These are phyloP conservation scores for Brachionus manjavacas DNA, from an alignment of 1,140 invertebrate species.

Conservation along the genomic window DNA sequence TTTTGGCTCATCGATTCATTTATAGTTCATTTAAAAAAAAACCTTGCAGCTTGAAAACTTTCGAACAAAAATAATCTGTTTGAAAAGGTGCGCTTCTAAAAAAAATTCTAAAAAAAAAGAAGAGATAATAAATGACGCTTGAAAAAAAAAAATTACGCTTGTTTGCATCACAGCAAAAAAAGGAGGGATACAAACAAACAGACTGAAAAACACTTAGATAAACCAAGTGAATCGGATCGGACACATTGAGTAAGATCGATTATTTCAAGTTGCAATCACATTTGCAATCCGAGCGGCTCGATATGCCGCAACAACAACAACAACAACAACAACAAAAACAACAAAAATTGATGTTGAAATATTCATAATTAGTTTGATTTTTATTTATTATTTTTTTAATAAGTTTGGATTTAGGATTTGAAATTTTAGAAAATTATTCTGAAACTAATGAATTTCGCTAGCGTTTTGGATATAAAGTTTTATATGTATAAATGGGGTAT, in stretches of 20 bases:
- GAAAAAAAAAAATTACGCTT: neutral
- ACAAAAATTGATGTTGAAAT: constrained; percentile 36
- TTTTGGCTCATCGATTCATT: too few species aligned
- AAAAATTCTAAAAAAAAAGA: neutral
- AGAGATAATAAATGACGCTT: neutral
- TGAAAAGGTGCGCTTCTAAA: too few species aligned
- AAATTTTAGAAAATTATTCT: constrained; percentile 36
- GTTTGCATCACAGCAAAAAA: neutral
- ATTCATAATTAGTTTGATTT: constrained; percentile 25
- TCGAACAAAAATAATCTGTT: neutral
- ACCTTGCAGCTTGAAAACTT: neutral
- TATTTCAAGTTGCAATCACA: neutral
- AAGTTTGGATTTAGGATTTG: constrained; percentile 30
- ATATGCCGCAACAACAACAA: neutral
- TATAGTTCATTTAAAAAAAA: neutral
- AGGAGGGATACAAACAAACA: neutral
- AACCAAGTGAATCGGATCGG: neutral
- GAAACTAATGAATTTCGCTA: constrained; percentile 9
- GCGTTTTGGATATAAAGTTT: neutral
- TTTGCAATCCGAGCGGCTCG: neutral
- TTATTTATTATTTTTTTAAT: constrained; percentile 9
- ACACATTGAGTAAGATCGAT: neutral
- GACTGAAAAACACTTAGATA: neutral
- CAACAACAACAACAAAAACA: neutral
- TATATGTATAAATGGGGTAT: neutral